Base-by-base conservation (phyloP, 2,797 vertebrate species). In the Rhinogobio ventralis region DNA sequence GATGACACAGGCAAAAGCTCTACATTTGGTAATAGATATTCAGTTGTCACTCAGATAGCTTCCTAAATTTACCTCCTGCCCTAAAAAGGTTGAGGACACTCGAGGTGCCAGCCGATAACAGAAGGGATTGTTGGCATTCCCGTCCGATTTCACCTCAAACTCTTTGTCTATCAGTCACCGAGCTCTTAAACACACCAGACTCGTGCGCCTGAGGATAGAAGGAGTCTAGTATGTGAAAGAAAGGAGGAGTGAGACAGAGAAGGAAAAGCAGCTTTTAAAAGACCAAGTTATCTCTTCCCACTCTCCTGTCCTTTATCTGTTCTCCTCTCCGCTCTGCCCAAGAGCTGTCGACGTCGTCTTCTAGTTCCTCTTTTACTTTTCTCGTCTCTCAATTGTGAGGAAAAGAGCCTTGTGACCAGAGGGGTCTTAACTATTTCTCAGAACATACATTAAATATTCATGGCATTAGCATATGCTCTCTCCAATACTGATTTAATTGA, bases 401-500 rank as follows among this genome's bases (percentile, higher is more conserved):
- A 88, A 81, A 84, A 84, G 64, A 84, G 74, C 71, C 76, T 74
- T 25, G 49, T 60, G 49, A 74, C 81, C 79, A 57, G 84, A 74
- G 57, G 62, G 71, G 19, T 85, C 82, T 64, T 66, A 82, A 79
- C 77, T 75, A 81, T 83, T 81, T 89, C 67, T 86, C 73, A 85
- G 76, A 88, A 75, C 85, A 83, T 79, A 81, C 78, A 85, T 81
- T 81, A 74, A 85, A 77, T 85, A 85, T 85, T 88, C 84, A 86
- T 82, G 79, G 79, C 79, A 86, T 82, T 86, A 86, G 79, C 84
- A 86, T 86, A 86, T 81, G 78, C 84, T 76, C 79, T 69, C 83
- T 86, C 82, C 76, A 73, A 83, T 82, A 36, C 85, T 69, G 77
- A 80, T 79, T 87, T 89, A 89, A 89, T 89, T 89, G 85, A 87